Percentiles rank a stretch among this genome's conserved stretches.
Evolutionary conservation across 2,888 invertebrate genomes (phyloP).

Genomic region (Arrhopalites spinosus): DNA sequence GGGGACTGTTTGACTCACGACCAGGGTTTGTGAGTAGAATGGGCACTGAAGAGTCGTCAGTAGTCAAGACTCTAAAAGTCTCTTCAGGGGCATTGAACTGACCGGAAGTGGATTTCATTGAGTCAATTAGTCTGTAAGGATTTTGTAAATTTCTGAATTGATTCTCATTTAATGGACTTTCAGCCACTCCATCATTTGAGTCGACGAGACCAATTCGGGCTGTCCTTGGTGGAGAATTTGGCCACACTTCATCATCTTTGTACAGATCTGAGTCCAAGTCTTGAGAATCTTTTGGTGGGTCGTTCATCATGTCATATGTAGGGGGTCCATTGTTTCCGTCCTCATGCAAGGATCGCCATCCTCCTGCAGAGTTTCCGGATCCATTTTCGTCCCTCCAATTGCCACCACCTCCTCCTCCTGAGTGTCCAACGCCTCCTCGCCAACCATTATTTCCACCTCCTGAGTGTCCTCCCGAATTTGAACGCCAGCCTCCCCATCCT

Average conservation of each 20-base stretch:
- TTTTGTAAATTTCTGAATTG: too few relatives aligned
- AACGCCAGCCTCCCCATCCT: background rate
- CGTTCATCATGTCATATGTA: background rate
- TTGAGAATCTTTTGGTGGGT: background rate
- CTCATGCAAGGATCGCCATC: conserved; percentile 2
- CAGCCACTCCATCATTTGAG: background rate
- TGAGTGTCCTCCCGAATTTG: conserved; percentile 7
- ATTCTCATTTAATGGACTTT: too few relatives aligned
- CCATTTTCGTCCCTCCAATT: background rate
- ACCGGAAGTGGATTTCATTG: too few relatives aligned
- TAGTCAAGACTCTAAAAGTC: too few relatives aligned
- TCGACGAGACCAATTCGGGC: background rate
- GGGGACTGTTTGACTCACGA: too few relatives aligned
- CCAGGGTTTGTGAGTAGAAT: too few relatives aligned
- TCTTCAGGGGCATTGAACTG: too few relatives aligned
- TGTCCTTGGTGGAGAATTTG: conserved; percentile 11
- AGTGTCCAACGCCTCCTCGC: background rate
- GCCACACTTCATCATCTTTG: conserved; percentile 26
- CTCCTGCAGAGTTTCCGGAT: conserved; percentile 6
- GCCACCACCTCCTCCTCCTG: background rate
- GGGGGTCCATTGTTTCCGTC: background rate
- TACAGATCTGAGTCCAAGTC: background rate
- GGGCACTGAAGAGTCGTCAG: too few relatives aligned
- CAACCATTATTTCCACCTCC: conserved; percentile 1
- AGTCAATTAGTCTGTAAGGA: too few relatives aligned